Evolutionary conservation across 2,888 invertebrate genomes (phyloP).

Genomic region (Silvanus unidentatus): DNA sequence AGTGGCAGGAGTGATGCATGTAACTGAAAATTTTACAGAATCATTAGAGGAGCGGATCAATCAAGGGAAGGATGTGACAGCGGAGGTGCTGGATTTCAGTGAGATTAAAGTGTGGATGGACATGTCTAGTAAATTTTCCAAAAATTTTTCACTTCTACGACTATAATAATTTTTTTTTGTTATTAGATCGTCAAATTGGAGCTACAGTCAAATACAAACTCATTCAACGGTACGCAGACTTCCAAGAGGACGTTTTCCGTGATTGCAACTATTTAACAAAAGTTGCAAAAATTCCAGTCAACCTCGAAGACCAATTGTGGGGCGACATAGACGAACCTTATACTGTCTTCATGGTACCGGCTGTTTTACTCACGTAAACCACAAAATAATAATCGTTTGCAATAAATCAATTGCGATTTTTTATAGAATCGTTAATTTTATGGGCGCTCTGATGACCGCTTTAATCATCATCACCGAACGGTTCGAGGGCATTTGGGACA

Average conservation of each 20-base stretch:
- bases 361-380: slow-evolving; percentile 74
- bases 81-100: slow-evolving; percentile 53
- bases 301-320: slow-evolving; percentile 58
- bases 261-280: slow-evolving; percentile 59
- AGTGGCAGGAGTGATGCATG: slow-evolving; percentile 60
- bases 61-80: slow-evolving; percentile 53
- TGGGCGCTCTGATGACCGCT: slow-evolving; percentile 78
- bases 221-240: slow-evolving; percentile 51
- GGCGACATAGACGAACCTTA: slow-evolving; percentile 63
- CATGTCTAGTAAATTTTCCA: slow-evolving; percentile 66
- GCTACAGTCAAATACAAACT: slow-evolving; percentile 58
- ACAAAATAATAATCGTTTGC: not conserved
- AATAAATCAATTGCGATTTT: slow-evolving; percentile 1
- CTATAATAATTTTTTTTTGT: not conserved
- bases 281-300: slow-evolving; percentile 56
- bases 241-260: slow-evolving; percentile 56
- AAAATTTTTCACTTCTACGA: not conserved
- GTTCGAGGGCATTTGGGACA: slow-evolving; percentile 79
- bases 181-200: slow-evolving; percentile 5
- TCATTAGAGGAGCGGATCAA: slow-evolving; percentile 55
- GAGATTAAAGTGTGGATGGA: slow-evolving; percentile 67
- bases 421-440: slow-evolving; percentile 72
- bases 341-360: slow-evolving; percentile 78
- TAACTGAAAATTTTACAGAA: slow-evolving; percentile 67
- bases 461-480: slow-evolving; percentile 75